Evolutionary conservation across 2,888 invertebrate species (phyloP).

Genomic region (Suillia variegata): DNA sequence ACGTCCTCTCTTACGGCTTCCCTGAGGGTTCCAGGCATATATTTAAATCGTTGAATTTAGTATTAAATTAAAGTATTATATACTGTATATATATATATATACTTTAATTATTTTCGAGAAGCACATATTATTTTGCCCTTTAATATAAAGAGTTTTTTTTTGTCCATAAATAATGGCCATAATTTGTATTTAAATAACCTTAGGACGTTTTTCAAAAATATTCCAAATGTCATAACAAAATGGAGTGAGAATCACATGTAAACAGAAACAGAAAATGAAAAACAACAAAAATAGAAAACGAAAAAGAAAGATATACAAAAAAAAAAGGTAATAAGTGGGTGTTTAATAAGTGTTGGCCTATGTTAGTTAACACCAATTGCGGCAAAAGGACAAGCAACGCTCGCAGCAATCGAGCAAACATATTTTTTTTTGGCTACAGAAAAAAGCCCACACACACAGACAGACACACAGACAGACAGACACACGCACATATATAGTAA

Average conservation of each 20-base stretch:
- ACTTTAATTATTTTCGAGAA: too few relatives aligned
- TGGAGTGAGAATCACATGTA: slow-evolving; percentile 47
- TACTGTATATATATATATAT: too few relatives aligned
- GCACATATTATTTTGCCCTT: too few relatives aligned
- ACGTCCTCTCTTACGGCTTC: too few relatives aligned
- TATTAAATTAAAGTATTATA: too few relatives aligned
- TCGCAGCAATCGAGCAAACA: slow-evolving; percentile 11
- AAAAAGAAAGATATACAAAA: too few relatives aligned
- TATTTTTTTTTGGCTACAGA: slow-evolving; percentile 3
- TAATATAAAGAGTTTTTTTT: too few relatives aligned
- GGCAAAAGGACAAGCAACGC: slow-evolving; percentile 31
- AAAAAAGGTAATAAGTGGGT: slow-evolving; percentile 58
- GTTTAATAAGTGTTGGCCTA: slow-evolving; percentile 54
- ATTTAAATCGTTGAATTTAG: too few relatives aligned
- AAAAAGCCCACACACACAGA: slow-evolving; percentile 3
- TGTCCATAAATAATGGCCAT: neutral
- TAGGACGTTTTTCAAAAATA: neutral
- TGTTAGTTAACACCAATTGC: slow-evolving; percentile 17
- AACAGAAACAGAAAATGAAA: slow-evolving; percentile 6
- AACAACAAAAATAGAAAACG: slow-evolving; percentile 24
- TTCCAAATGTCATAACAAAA: too few relatives aligned
- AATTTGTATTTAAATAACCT: neutral
- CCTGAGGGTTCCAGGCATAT: too few relatives aligned
- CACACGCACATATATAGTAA: neutral
- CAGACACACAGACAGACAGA: slow-evolving; percentile 11